These are phyloP conservation scores for Drosophila fungiperda DNA, from an alignment of 2,888 invertebrate species.

Conservation along the genomic window DNA sequence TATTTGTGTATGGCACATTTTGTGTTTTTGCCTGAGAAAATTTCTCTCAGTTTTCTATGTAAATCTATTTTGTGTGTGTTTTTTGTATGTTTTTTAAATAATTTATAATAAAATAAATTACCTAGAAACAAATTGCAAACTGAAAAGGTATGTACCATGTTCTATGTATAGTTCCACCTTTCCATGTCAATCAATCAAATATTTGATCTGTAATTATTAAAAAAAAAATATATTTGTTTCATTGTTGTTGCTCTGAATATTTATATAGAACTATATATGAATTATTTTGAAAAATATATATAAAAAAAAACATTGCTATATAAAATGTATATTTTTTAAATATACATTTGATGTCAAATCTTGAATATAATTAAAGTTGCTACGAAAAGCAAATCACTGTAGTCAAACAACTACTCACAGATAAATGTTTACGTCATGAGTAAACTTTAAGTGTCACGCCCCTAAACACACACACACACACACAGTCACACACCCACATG, in stretches of 20 bases:
- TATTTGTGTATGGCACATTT: conserved; percentile 69
- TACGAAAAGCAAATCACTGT: background rate
- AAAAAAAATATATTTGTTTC: background rate
- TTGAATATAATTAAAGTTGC: background rate
- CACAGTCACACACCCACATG: background rate
- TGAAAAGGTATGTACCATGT: conserved; percentile 55
- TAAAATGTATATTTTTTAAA: background rate
- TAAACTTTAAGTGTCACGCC: conserved; percentile 43
- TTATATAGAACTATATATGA: background rate
- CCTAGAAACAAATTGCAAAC: conserved; percentile 8
- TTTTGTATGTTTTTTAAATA: conserved; percentile 34
- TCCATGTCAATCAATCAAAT: conserved; percentile 4
- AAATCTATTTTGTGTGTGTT: conserved; percentile 13
- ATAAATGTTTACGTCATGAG: background rate
- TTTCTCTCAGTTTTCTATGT: conserved; percentile 2
- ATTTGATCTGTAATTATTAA: background rate
- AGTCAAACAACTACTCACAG: background rate
- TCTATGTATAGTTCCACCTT: background rate
- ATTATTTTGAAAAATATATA: background rate
- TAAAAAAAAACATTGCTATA: background rate
- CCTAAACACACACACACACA: conserved; percentile 1
- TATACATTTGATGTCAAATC: background rate
- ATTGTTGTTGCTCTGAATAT: background rate
- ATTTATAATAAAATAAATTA: conserved; percentile 13
- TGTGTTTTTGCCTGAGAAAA: conserved; percentile 35